phyloP scores from a whole-genome alignment of 2,888 invertebrate species.

The Ectobius pallidus region DNA sequence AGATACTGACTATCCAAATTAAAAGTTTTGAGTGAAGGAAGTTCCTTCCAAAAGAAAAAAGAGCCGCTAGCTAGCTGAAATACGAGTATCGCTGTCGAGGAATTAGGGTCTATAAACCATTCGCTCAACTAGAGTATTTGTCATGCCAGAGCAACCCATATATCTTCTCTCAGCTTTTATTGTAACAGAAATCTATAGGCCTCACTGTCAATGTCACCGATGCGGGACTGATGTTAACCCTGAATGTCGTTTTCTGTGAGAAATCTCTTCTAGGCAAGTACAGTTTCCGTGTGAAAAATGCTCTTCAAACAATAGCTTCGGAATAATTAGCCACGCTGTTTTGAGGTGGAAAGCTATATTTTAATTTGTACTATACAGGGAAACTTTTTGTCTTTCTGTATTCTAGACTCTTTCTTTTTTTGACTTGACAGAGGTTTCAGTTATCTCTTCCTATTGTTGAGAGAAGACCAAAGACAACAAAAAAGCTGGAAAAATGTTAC shows the following conservation, averaged over 20 bases:
- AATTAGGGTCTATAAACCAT: slow-evolving; percentile 27
- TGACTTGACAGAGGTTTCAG: too few relatives aligned
- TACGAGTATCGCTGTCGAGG: neutral
- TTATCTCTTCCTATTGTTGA: too few relatives aligned
- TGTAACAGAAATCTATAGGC: neutral
- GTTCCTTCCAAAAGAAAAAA: neutral
- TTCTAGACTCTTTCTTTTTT: too few relatives aligned
- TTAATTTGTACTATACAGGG: too few relatives aligned
- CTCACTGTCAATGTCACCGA: neutral
- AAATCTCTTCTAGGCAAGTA: too few relatives aligned
- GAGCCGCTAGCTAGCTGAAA: neutral
- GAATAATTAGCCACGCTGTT: neutral
- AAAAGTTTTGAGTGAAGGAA: slow-evolving; percentile 27
- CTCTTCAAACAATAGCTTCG: neutral
- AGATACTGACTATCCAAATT: slow-evolving; percentile 1
- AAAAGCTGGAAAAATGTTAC: too few relatives aligned
- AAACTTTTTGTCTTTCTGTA: too few relatives aligned
- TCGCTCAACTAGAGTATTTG: slow-evolving; percentile 15
- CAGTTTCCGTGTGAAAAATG: too few relatives aligned
- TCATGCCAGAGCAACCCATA: slow-evolving; percentile 25
- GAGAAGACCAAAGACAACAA: too few relatives aligned
- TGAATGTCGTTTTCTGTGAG: too few relatives aligned
- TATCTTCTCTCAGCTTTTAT: slow-evolving; percentile 9
- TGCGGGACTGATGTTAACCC: neutral
- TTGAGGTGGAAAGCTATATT: neutral